Evolutionary conservation across 1,140 invertebrate genomes (phyloP).

Genomic region (Pectinophora gossypiella): DNA sequence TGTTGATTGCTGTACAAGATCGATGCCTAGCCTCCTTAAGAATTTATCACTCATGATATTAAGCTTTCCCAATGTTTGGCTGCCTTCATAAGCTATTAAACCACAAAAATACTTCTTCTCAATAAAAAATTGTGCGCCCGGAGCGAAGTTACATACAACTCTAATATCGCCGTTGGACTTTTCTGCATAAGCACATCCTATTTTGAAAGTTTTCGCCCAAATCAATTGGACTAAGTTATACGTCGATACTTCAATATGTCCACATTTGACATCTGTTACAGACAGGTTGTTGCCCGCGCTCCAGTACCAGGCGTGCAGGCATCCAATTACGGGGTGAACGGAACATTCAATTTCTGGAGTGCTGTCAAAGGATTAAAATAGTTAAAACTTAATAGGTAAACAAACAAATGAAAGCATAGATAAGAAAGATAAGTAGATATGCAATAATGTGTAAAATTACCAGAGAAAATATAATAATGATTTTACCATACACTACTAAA

Average conservation of each 20-base stretch:
- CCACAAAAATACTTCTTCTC: constrained; percentile 51
- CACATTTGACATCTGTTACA: constrained; percentile 44
- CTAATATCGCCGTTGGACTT: constrained; percentile 39
- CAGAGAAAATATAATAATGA: neutral
- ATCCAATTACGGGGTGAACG: constrained; percentile 45
- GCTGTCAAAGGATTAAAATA: constrained; percentile 29
- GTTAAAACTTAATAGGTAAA: neutral
- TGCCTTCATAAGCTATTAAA: constrained; percentile 19
- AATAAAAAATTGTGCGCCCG: constrained; percentile 50
- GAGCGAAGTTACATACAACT: constrained; percentile 59
- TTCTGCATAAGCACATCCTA: constrained; percentile 54
- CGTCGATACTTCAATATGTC: constrained; percentile 35
- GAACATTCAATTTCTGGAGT: constrained; percentile 50
- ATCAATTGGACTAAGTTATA: constrained; percentile 50
- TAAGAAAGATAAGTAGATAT: neutral
- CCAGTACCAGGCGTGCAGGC: constrained; percentile 56
- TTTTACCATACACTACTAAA: neutral
- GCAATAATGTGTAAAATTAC: neutral
- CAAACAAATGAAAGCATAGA: neutral
- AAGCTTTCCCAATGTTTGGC: too few species aligned
- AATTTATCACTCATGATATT: too few species aligned
- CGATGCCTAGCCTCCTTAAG: too few species aligned
- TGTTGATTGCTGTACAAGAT: neutral
- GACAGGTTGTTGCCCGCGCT: constrained; percentile 36
- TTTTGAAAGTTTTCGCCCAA: constrained; percentile 54